phyloP scores from a whole-genome alignment of 2,888 invertebrate species.

The Athalia cordata region DNA sequence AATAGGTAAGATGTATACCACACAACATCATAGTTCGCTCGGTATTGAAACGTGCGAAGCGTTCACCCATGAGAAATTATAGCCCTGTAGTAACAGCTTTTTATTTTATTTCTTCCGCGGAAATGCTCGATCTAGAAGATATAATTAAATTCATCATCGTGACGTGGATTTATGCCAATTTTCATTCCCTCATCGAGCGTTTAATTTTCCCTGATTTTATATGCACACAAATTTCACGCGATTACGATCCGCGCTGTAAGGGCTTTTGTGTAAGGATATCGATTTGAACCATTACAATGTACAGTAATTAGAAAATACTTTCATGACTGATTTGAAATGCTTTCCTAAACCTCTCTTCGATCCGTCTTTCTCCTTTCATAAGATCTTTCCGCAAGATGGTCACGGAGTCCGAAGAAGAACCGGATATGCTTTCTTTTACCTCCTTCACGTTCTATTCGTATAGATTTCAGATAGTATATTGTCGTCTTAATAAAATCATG shows the following conservation, averaged over 20 bases:
- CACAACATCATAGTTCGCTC: not conserved
- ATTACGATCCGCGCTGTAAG: too few species aligned
- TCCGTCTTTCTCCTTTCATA: not conserved
- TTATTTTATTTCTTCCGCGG: too few species aligned
- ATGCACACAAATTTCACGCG: too few species aligned
- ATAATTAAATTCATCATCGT: too few species aligned
- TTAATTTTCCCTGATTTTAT: too few species aligned
- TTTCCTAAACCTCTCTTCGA: not conserved
- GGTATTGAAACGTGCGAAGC: constrained; percentile 16
- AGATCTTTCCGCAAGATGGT: constrained; percentile 31
- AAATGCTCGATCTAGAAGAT: too few species aligned
- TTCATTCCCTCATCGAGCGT: too few species aligned
- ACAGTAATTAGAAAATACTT: constrained; percentile 6
- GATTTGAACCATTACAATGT: too few species aligned
- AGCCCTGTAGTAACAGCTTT: too few species aligned
- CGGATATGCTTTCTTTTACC: constrained; percentile 37
- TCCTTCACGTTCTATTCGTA: not conserved
- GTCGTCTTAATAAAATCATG: too few species aligned
- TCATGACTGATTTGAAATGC: constrained; percentile 25
- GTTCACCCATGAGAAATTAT: constrained; percentile 7
- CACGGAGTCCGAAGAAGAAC: constrained; percentile 35
- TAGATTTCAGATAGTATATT: not conserved
- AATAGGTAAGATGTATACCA: constrained; percentile 10
- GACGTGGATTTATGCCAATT: too few species aligned
- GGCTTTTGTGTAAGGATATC: too few species aligned